Evolutionary conservation across 1,140 invertebrate genomes (phyloP).

Genomic region (Bactericera cockerelli): DNA sequence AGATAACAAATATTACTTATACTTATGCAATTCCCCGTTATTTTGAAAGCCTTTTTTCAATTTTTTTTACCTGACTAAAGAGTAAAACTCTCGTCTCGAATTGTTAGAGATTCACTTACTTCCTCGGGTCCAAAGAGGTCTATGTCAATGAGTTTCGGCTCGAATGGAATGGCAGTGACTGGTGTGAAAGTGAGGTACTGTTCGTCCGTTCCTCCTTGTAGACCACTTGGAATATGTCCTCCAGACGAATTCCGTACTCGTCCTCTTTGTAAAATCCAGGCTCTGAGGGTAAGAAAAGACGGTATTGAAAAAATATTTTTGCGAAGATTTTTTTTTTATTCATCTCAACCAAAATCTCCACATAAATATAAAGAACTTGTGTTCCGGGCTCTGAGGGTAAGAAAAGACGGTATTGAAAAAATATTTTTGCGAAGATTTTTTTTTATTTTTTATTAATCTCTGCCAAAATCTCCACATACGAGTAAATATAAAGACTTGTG

Average conservation of each 20-base stretch:
- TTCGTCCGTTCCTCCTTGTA: constrained; percentile 33
- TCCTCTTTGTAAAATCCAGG: constrained; percentile 66
- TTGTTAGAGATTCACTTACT: no score
- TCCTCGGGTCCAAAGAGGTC: constrained; percentile 56
- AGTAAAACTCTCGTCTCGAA: no score
- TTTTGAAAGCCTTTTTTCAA: no score
- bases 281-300: constrained; percentile 36
- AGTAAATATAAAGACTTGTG: no score
- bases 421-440: background rate
- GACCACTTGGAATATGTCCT: constrained; percentile 78
- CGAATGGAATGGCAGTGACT: constrained; percentile 81
- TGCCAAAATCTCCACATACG: background rate
- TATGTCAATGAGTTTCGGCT: constrained; percentile 73
- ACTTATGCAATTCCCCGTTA: no score
- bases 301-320: constrained; percentile 7
- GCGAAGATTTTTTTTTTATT: no score
- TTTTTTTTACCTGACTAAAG: no score
- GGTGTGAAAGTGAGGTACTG: constrained; percentile 57
- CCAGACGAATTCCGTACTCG: constrained; percentile 79
- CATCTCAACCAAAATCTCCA: background rate
- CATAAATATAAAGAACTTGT: no score
- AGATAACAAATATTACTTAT: no score
- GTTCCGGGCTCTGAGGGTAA: constrained; percentile 49
- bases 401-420: no score
- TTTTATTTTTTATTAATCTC: no score